Base-by-base conservation (phyloP, 2,888 invertebrate species). In the Baronia brevicornis region DNA sequence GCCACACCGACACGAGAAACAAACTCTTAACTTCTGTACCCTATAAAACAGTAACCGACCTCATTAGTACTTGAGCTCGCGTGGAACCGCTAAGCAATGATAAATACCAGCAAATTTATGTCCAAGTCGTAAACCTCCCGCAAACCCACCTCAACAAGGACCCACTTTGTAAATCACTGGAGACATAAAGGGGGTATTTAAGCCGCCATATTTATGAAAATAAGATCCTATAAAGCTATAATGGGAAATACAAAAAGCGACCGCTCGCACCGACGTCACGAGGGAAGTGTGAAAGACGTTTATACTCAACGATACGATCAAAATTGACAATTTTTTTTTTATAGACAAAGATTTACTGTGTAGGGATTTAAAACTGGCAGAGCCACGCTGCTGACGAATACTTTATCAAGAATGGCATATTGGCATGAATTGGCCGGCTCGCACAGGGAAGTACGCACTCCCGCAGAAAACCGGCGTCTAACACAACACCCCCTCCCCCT, bases 171-270 rank as follows among this genome's bases (percentile, higher is more conserved):
- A 78, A 79, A 78, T 79, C 80, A 79, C 63, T 13, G 38, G 36
- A 54, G 66, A 72, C 78, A 79, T 68, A 77, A 74, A 62, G 61
- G 72, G 70, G 68, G 71, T 68, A 70, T 73, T 72, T 78, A 79
- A 78, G 67, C 63, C 61, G 66, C 72, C 60, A 78, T 80, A 77
- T 82, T 80, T 82, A 80, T 80, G 82, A 77, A 77, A 84, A 82
- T 82, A 84, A 80, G 78, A 70, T 71, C 66, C 67, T 57, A 60
- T 63, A 65, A 63, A 60, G 70, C 68, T 69, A 75, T 79, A 78
- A 80, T 79, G 72, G 80, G 71, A 74, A 71, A 75, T 77, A 82
- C 82, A 82, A 82, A 82, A 80, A 72, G 65, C 63, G 48, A 62
- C 55, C 57, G 55, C 63, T 54, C 64, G 43, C 33, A 38, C 32